Evolutionary conservation across 2,113 vertebrate genomes (phyloP), one percentile per base, ranked within the genome.

Genomic region (Mustela nigripes): DNA sequence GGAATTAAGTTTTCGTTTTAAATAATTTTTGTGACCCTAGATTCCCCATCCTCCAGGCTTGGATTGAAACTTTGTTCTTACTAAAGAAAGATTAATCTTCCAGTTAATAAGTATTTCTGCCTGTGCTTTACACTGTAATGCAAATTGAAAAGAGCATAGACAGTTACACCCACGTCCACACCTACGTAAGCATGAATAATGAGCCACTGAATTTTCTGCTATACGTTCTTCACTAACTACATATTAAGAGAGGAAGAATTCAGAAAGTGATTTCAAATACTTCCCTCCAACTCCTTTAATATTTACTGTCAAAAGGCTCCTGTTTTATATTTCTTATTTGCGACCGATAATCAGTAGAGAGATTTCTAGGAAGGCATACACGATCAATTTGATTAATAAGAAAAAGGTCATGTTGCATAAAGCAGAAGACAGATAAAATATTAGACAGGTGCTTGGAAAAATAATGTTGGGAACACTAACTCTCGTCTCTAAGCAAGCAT

Each of bases 1-100:
- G 16, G 53, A 69, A 91, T 93, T 92, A 89, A 89, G 18, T 50
- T 96, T 84, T 78, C 24, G 3, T 76, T 91, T 97, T 85, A 96
- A 95, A 82, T 28, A 60, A 89, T 83, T 67, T 71, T 87, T 78
- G 48, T 86, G n/a, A 86, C 24, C 26, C 39, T 60, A 94, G 42
- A 91, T 93, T 94, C 15, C 39, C 58, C 42, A 62, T 69, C 26
- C 21, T 92, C 45, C 45, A 91, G 15, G 26, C 28, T 89, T 5
- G 76, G 28, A 84, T 92, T 76, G 85, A 89, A 89, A 39, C 2
- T 5, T 84, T 95, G 83, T 93, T 56, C 65, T 86, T 96, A 82
- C 33, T 69, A 9, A 89, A 45, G 31, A 92, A 95, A 94, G 1
- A 48, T 53, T 91, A 63, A 69, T 74, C 28, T 85, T 91, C 24